Base-by-base conservation (phyloP, 1,140 invertebrate genomes). In the Latrodectus geometricus region DNA sequence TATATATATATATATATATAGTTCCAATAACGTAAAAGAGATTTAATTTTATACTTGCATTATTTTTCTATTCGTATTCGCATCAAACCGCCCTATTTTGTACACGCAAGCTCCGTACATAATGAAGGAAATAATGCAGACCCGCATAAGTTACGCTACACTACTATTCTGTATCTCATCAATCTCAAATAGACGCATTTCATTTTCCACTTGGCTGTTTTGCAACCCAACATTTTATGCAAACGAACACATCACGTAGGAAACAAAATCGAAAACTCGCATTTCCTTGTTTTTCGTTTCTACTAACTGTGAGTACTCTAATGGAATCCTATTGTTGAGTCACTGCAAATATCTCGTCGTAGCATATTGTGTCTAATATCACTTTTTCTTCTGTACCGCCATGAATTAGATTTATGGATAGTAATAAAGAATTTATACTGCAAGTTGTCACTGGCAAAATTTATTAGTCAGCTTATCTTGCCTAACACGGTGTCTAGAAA, bases 151-250 rank as follows among this genome's bases (percentile, higher is more conserved):
- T 79, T 54, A 52, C 48, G 23, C 12, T 72, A 12, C 20, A 72
- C 49, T 81, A 52, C 35, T 35, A 35, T 35, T 35, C 35, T 70
- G 20, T 20, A 21, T 72, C 79, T 68, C 79, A 81, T 81, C 79
- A 81, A 81, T 81, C 70, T 81, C 70, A 50, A 81, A 72, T 54
- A 65, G 70, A 81, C n/a, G 66, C 52, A 81, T 81, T 65, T 81
- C 23, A 79, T 79, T 70, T 81, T 70, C 79, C 68, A 81, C 68
- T 69, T 81, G 15, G 66, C 17, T 72, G 79, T 81, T 81, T 72
- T 56, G 50, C 68, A 79, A 61, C 21, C 35, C 35, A 65, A 79
- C 68, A 23, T 17, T 70, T 81, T 21, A 81, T 72, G 17, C 77
- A 81, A 69, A 11, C 48, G 21, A 65, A n/a, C 48, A 49, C 54